These are phyloP conservation scores for Drosophila tripunctata DNA, from an alignment of 2,888 invertebrate species.

Conservation along the genomic window DNA sequence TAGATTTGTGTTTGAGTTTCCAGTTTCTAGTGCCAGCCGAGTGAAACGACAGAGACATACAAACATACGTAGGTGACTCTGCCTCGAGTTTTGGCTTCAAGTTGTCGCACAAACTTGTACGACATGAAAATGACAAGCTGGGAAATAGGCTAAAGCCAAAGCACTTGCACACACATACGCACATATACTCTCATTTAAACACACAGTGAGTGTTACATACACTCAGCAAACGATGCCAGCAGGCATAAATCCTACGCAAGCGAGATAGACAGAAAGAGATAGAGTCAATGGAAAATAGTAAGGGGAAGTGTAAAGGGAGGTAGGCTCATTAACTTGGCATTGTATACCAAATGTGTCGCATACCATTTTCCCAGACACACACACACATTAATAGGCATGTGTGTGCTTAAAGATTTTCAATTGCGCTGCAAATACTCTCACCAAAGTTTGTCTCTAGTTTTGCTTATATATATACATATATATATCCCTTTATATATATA, in stretches of 20 bases:
- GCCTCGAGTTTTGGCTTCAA: constrained; percentile 59
- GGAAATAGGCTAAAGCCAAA: constrained; percentile 48
- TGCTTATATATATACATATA: neutral
- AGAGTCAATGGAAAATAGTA: neutral
- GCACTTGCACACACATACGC: constrained; percentile 6
- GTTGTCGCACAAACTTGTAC: constrained; percentile 66
- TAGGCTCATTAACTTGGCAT: constrained; percentile 70
- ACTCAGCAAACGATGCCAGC: constrained; percentile 34
- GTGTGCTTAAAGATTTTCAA: constrained; percentile 47
- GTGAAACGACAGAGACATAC: neutral
- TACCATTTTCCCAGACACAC: constrained; percentile 11
- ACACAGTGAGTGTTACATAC: too few species aligned
- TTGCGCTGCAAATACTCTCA: constrained; percentile 46
- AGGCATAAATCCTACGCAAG: constrained; percentile 11
- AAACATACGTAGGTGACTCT: too few species aligned
- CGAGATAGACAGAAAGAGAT: too few species aligned
- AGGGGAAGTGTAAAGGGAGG: neutral
- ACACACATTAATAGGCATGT: constrained; percentile 7
- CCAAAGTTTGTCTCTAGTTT: constrained; percentile 34
- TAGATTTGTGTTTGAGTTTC: constrained; percentile 55
- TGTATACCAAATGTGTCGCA: constrained; percentile 52
- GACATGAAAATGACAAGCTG: constrained; percentile 70
- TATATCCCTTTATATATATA: neutral
- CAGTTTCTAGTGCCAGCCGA: constrained; percentile 11
- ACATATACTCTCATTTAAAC: constrained; percentile 22